These are phyloP conservation scores for Apotomis betuletana DNA, from an alignment of 2,888 invertebrate genomes.

Conservation along the genomic window DNA sequence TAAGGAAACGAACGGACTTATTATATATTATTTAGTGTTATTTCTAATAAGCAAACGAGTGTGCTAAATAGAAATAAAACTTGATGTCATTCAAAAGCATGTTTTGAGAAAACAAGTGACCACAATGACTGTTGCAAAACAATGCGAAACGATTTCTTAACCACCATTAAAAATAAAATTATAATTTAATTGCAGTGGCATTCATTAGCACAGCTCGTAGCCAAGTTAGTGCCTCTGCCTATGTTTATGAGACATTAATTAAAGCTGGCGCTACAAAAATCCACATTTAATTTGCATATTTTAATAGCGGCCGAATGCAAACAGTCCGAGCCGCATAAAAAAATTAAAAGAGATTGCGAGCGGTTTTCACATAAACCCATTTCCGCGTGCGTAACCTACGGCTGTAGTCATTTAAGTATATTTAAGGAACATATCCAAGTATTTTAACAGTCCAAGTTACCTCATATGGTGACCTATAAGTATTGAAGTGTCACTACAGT, in stretches of 20 bases:
- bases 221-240: slow-evolving; percentile 43
- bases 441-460: slow-evolving; percentile 26
- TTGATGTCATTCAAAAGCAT: slow-evolving; percentile 19
- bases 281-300: slow-evolving; percentile 65
- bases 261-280: slow-evolving; percentile 29
- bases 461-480: slow-evolving; percentile 32
- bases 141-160: slow-evolving; percentile 12
- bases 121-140: slow-evolving; percentile 22
- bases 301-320: slow-evolving; percentile 66
- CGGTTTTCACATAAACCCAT: slow-evolving; percentile 60
- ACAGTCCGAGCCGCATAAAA: slow-evolving; percentile 58
- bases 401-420: slow-evolving; percentile 42
- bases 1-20: slow-evolving; percentile 47
- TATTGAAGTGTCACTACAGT: slow-evolving; percentile 30
- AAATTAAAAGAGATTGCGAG: slow-evolving; percentile 55
- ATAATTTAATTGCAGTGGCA: slow-evolving; percentile 28
- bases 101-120: slow-evolving; percentile 6
- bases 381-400: slow-evolving; percentile 54
- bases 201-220: slow-evolving; percentile 7
- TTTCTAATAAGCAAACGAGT: neutral
- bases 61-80: slow-evolving; percentile 11
- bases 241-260: slow-evolving; percentile 23
- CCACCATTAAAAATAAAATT: slow-evolving; percentile 24
- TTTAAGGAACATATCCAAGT: slow-evolving; percentile 54
- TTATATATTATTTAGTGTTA: too few species aligned